Evolutionary conservation across 1,140 invertebrate genomes (phyloP).

Genomic region (Drosophila nikananu): DNA sequence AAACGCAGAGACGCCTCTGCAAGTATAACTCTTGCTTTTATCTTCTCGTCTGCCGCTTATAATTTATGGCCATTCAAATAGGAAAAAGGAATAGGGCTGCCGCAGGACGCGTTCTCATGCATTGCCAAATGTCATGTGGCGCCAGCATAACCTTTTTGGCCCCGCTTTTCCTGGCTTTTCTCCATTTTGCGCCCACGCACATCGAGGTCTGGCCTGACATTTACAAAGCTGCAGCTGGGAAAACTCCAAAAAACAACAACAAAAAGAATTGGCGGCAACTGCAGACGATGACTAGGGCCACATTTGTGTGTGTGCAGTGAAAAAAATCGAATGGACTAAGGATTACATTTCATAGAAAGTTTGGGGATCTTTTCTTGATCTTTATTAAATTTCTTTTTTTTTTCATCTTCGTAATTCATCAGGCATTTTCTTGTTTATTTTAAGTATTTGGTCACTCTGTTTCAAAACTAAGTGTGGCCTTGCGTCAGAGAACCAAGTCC

Average conservation of each 20-base stretch:
- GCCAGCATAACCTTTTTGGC: slow-evolving; percentile 63
- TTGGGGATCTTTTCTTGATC: neutral
- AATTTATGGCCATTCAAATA: slow-evolving; percentile 39
- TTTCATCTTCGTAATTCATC: too few relatives aligned
- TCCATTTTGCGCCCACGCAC: slow-evolving; percentile 47
- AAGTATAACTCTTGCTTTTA: slow-evolving; percentile 26
- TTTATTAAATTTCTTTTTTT: too few relatives aligned
- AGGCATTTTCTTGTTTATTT: too few relatives aligned
- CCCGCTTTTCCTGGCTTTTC: slow-evolving; percentile 2
- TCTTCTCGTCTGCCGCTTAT: slow-evolving; percentile 30
- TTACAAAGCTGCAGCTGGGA: slow-evolving; percentile 59
- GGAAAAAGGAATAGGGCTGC: slow-evolving; percentile 34
- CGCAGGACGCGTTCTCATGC: slow-evolving; percentile 37
- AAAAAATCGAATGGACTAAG: neutral
- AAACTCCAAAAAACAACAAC: slow-evolving; percentile 18
- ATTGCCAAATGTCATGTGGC: slow-evolving; percentile 55
- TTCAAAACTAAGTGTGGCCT: neutral
- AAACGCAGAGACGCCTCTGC: slow-evolving; percentile 14
- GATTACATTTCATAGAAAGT: neutral
- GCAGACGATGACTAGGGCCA: slow-evolving; percentile 14
- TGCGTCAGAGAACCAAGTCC: neutral
- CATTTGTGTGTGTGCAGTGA: slow-evolving; percentile 14
- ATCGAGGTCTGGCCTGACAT: slow-evolving; percentile 49
- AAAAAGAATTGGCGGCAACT: slow-evolving; percentile 13
- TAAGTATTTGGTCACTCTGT: neutral